Evolutionary conservation across 1,140 invertebrate species (phyloP), one percentile per base, ranked within the genome.

Genomic region (Branchinecta lynchi): DNA sequence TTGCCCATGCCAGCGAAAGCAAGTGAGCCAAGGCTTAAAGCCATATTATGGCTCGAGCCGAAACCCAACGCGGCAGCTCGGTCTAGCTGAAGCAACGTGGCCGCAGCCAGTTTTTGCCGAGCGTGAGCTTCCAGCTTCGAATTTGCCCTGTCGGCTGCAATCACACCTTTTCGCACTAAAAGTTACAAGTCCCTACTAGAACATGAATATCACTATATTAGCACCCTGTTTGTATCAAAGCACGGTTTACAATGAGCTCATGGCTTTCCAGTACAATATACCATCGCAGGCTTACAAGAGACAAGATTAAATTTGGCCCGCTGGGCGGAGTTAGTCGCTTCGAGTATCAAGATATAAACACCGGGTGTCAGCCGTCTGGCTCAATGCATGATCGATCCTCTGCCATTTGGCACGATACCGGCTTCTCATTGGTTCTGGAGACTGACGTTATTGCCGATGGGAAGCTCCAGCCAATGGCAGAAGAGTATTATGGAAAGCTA

Each of bases 401-500:
- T 12, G 12, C 51, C 12, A 15, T 60, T 60, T 60, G 17, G 32
- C 32, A 32, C 32, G 32, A 32, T 32, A 32, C 32, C 32, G 32
- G 17, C 51, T 60, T 60, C 17, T 60, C 51, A 15, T 20, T 15
- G 17, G 12, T 60, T 20, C 51, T 20, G 17, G 12, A 15, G 51
- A 20, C 51, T 20, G 17, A 20, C 12, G 17, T 20, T 20, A 3
- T 15, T 60, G 51, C 12, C 51, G 51, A 12, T 60, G 12, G 51
- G 17, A 20, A 15, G 51, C 12, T 20, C 51, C 12, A 60, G 51
- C 51, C 51, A 60, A 60, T 60, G 51, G 17, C 12, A 60, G 51
- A 60, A 60, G 51, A 60, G 51, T 60, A 60, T 60, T 60, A 60
- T 60, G 51, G 51, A 60, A 60, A 20, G 17, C 51, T 60, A 60